Evolutionary conservation across 2,113 vertebrate genomes (phyloP).

Genomic region (Myocastor coypus): DNA sequence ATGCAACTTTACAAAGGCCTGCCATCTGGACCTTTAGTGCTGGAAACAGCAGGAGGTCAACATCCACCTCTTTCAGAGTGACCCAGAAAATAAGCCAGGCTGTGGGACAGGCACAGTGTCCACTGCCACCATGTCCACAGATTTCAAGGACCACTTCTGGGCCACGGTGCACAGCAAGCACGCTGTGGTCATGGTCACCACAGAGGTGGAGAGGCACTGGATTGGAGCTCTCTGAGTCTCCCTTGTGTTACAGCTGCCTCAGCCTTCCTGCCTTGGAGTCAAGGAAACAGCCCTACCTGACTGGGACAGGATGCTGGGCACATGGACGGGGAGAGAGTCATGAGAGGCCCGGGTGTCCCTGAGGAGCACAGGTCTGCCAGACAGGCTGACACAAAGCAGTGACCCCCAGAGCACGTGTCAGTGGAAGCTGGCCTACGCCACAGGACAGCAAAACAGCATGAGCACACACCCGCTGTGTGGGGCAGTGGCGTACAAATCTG

Average conservation of each 20-base stretch:
- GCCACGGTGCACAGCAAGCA: constrained; percentile 93
- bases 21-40: background rate
- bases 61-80: constrained; percentile 82
- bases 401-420: constrained; percentile 92
- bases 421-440: constrained; percentile 91
- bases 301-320: background rate
- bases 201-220: constrained; percentile 92
- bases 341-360: background rate
- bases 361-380: background rate
- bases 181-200: constrained; percentile 94
- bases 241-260: background rate
- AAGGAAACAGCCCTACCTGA: background rate
- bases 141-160: constrained; percentile 92
- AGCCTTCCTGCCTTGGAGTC: background rate
- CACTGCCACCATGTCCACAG: constrained; percentile 93
- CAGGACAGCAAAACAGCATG: constrained; percentile 84
- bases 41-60: background rate
- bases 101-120: constrained; percentile 89
- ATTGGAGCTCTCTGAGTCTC: constrained; percentile 79
- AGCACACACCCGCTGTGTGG: constrained; percentile 90
- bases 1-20: background rate
- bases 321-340: background rate
- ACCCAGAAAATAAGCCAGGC: constrained; percentile 88
- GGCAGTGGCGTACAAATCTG: constrained; percentile 89
- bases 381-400: background rate